Base-by-base conservation (phyloP, 2,113 vertebrate genomes). In the Phyllostomus hastatus region DNA sequence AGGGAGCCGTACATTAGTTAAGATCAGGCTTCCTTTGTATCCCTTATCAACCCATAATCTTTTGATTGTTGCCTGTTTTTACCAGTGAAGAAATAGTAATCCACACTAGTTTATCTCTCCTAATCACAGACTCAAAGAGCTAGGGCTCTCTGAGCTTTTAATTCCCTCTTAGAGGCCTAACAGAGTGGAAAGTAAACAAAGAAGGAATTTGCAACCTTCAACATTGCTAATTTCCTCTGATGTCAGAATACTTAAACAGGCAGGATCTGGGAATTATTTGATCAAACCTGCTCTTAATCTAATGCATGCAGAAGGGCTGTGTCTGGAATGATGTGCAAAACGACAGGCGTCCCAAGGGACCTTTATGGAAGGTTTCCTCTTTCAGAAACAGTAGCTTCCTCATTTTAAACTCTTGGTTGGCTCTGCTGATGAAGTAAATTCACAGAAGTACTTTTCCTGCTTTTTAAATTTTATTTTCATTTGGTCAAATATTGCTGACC, bases 101-200 rank as follows among this genome's bases (percentile, higher is more conserved):
- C 98, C 98, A 98, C 97, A 97, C 98, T 98, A 98, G 98, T 54
- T 99, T 98, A 98, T 99, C 98, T 98, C 97, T 98, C 98, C 98
- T 98, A 99, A 99, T 99, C 99, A 98, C 98, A 98, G 97, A 97
- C 98, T 98, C 98, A 97, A 95, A 91, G 97, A 98, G 97, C 96
- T 96, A 97, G 97, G 98, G 95, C 96, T 98, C 95, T 93, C 97
- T 98, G 98, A 99, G 98, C 98, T 98, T 98, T 99, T 99, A 99
- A 99, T 99, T 98, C 98, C 98, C 98, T 99, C 97, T 98, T 98
- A 98, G 97, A 98, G 98, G 98, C 97, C 87, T 98, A 98, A 98
- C 98, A 98, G 98, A 98, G 98, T 98, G 98, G 98, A 99, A 98
- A 98, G 98, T 98, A 99, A 99, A 99, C 98, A 99, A 99, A 99